phyloP scores from a whole-genome alignment of 2,797 vertebrate genomes.

The Amblyraja radiata region DNA sequence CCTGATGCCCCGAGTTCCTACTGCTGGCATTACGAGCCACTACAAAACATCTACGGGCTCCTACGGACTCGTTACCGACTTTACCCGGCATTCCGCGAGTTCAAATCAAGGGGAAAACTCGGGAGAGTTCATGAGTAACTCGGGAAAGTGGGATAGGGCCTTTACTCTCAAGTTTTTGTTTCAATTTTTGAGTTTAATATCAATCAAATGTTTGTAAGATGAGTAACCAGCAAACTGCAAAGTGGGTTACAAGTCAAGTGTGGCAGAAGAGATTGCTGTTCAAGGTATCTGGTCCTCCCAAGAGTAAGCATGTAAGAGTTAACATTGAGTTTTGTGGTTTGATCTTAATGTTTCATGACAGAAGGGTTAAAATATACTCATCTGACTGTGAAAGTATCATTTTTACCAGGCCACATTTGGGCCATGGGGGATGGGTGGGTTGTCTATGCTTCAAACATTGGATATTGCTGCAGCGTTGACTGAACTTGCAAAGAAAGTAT shows the following conservation, averaged over 20 bases:
- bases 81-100: too few species aligned
- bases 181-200: constrained; percentile 4
- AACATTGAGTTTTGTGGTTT: neutral
- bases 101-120: too few species aligned
- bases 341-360: neutral
- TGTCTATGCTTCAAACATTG: too few species aligned
- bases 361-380: neutral
- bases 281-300: neutral
- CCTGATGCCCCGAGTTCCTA: too few species aligned
- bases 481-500: neutral
- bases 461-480: neutral
- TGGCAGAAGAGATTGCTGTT: neutral
- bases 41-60: too few species aligned
- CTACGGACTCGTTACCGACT: too few species aligned
- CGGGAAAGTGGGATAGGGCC: too few species aligned
- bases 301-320: neutral
- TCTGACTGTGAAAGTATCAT: neutral
- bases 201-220: neutral
- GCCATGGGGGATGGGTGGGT: neutral
- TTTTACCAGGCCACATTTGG: neutral
- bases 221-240: neutral
- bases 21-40: too few species aligned
- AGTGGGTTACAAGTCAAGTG: neutral
- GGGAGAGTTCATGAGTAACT: too few species aligned
- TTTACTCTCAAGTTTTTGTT: neutral